phyloP scores from a whole-genome alignment of 2,888 invertebrate genomes.

The Seira ritae region DNA sequence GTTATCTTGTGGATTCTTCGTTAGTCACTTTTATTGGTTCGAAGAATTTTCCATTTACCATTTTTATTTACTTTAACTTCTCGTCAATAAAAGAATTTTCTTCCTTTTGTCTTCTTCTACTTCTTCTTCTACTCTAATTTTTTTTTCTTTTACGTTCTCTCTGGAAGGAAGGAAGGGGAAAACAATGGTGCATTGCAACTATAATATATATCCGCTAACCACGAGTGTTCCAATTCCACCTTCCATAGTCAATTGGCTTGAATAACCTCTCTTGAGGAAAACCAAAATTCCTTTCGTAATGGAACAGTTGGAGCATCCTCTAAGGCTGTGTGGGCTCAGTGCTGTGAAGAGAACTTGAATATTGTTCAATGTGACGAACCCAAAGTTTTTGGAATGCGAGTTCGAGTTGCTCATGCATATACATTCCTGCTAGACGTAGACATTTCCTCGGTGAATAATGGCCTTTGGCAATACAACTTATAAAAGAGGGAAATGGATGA shows the following conservation, averaged over 20 bases:
- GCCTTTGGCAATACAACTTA: conserved; percentile 54
- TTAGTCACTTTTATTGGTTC: conserved; percentile 64
- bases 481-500: conserved; percentile 28
- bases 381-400: too few relatives aligned
- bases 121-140: neutral
- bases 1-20: conserved; percentile 60
- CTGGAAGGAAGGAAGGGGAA: too few relatives aligned
- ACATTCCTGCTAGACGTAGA: neutral
- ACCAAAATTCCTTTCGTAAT: too few relatives aligned
- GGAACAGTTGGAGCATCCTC: too few relatives aligned
- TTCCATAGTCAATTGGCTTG: conserved; percentile 49
- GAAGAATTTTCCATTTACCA: conserved; percentile 55
- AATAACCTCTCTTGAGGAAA: conserved; percentile 26
- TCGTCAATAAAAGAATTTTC: conserved; percentile 47
- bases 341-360: neutral
- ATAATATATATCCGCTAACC: too few relatives aligned
- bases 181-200: too few relatives aligned
- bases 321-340: too few relatives aligned
- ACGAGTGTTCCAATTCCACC: too few relatives aligned
- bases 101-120: neutral
- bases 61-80: conserved; percentile 61
- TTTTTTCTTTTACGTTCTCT: neutral
- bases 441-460: conserved; percentile 45
- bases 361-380: neutral
- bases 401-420: conserved; percentile 33